Base-by-base conservation (phyloP, 2,113 vertebrate genomes). In the Sarotherodon lohbergeri region DNA sequence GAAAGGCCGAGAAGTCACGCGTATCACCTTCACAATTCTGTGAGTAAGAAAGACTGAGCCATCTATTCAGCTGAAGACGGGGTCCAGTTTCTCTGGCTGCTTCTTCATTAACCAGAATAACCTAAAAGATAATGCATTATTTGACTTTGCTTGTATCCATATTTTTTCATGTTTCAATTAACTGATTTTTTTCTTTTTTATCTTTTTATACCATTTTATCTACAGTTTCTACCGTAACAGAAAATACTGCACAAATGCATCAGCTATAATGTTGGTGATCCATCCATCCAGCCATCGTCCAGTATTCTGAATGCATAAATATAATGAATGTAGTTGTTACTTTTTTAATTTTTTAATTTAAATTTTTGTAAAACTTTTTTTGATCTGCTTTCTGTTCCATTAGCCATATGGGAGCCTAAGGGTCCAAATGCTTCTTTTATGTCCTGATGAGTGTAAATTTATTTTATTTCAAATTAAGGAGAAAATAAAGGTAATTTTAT, bases 1-100 rank as follows among this genome's bases (percentile, higher is more conserved):
- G 88, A 85, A 82, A 86, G 76, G 43, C 81, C 6, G 82, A 82
- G 85, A 91, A 90, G 90, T 73, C 88, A 87, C 86, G 83, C 85
- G 83, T 86, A 91, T 83, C 82, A 88, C 43, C 76, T 85, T 82
- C 46, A 27, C 82, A 71, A 55, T 92, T 54, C 68, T 85, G 17
- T 93, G 66, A 82, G 39, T 87, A 57, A 89, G 88, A 80, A 34
- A 79, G 57, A 54, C 5, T 55, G 2, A 13, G 89, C 68, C 71
- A 89, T 91, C 84, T 61, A 87, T 91, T 73, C 36, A 39, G 78
- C 84, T 32, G 46, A 57, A 88, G 76, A 80, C 66, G 66, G 80
- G 46, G 27, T 50, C 46, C 73, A 78, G 17, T 50, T 78, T 32
- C 24, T 32, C 27, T 32, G 46, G 27, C 17, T 86, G 39, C 34